Conservation (phyloP, 2,888 invertebrate species). For the Platypus cylindrus region DNA sequence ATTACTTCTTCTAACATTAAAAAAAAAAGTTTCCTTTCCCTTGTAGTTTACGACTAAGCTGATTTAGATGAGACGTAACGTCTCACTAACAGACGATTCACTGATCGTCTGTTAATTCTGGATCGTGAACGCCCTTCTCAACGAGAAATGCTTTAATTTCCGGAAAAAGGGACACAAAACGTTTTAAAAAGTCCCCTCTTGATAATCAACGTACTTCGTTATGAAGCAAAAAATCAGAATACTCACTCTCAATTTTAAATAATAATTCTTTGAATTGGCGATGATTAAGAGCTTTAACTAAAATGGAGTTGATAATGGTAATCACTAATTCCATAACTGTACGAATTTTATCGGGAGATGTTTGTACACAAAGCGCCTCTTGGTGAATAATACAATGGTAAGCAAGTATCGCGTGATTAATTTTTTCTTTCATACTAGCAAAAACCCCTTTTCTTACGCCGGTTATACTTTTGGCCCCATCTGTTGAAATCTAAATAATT, state of each 20-base stretch:
- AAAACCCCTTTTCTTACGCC: slow-evolving; percentile 10
- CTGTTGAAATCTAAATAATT: slow-evolving; percentile 7
- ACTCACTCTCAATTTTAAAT: slow-evolving; percentile 22
- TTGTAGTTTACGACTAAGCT: slow-evolving; percentile 25
- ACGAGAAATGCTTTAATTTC: slow-evolving; percentile 24
- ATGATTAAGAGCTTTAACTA: slow-evolving; percentile 16
- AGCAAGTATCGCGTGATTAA: too few relatives aligned
- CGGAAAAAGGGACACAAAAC: slow-evolving; percentile 15
- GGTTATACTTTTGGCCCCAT: slow-evolving; percentile 9
- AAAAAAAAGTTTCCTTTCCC: slow-evolving; percentile 24
- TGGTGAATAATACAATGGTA: too few relatives aligned
- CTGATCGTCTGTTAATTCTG: slow-evolving; percentile 22
- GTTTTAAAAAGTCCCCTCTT: slow-evolving; percentile 17
- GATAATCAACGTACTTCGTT: slow-evolving; percentile 19
- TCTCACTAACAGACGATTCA: slow-evolving; percentile 25
- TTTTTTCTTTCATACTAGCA: too few relatives aligned
- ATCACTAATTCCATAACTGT: too few relatives aligned
- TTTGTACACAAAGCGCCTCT: slow-evolving; percentile 5
- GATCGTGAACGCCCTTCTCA: slow-evolving; percentile 24
- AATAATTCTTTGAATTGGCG: slow-evolving; percentile 22
- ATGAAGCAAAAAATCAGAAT: slow-evolving; percentile 15
- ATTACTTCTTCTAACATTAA: too few relatives aligned
- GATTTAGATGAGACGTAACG: slow-evolving; percentile 24
- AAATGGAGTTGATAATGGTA: too few relatives aligned
- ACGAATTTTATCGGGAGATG: slow-evolving; percentile 6